A percentile compares a stretch with the other conserved stretches of the same genome.
phyloP scores from a whole-genome alignment of 2,888 invertebrate species.

The Xylocampa areola region DNA sequence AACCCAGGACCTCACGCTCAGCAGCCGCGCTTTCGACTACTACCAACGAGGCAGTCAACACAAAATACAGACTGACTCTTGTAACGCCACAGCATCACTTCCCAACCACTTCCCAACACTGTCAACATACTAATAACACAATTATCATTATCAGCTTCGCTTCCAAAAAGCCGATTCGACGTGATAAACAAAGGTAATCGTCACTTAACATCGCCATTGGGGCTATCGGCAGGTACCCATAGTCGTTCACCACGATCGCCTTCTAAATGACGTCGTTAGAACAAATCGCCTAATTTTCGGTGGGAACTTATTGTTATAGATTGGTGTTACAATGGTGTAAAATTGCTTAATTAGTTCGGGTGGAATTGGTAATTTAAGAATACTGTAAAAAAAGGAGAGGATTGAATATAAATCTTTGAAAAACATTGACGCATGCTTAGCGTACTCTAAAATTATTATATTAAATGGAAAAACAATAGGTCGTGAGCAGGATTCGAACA shows the following conservation, averaged over 20 bases:
- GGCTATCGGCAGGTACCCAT: constrained; percentile 52
- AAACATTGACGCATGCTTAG: too few species aligned
- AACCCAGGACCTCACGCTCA: too few species aligned
- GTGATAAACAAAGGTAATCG: constrained; percentile 51
- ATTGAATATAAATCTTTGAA: too few species aligned
- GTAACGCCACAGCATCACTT: too few species aligned
- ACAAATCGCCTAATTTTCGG: constrained; percentile 55
- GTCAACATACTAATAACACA: background rate
- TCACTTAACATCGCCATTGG: constrained; percentile 36
- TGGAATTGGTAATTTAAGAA: constrained; percentile 5
- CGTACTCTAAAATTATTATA: too few species aligned
- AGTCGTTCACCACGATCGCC: constrained; percentile 32
- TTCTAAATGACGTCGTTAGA: constrained; percentile 53
- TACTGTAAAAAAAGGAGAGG: too few species aligned
- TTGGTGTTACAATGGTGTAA: constrained; percentile 24
- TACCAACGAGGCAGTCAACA: too few species aligned
- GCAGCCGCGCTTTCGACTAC: too few species aligned
- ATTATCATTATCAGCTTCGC: constrained; percentile 11
- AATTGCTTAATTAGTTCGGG: constrained; percentile 39
- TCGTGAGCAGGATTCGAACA: too few species aligned
- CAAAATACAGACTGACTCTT: too few species aligned
- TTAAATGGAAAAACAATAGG: too few species aligned
- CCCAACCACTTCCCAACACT: constrained; percentile 4
- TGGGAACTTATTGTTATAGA: constrained; percentile 49
- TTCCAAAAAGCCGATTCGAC: constrained; percentile 23